Percentiles rank a stretch among this genome's conserved stretches.
Evolutionary conservation across 1,140 invertebrate species (phyloP).

Genomic region (Hylaeus anthracinus): DNA sequence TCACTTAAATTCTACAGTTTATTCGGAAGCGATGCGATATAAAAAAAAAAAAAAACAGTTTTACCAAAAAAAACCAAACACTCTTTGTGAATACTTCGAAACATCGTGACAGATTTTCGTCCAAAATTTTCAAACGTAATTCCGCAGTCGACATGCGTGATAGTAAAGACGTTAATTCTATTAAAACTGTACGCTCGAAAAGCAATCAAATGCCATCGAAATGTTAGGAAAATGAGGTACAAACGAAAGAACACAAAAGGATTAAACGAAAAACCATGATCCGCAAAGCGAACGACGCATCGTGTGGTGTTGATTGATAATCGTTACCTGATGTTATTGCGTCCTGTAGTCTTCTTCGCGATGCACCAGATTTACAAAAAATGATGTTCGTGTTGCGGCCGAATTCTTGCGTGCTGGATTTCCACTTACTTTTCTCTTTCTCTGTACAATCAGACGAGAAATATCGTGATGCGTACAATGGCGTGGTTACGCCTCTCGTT

Average conservation of each 20-base stretch:
- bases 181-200: background rate
- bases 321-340: slow-evolving; percentile 8
- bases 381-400: no score
- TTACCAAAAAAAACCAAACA: background rate
- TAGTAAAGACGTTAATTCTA: background rate
- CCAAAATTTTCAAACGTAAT: background rate
- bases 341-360: background rate
- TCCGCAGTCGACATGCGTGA: background rate
- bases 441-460: background rate
- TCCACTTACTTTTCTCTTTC: slow-evolving; percentile 8
- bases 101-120: background rate
- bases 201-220: background rate
- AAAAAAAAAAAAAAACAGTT: background rate
- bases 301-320: slow-evolving; percentile 28
- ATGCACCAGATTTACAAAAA: background rate
- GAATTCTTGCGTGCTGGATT: background rate
- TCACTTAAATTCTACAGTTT: background rate
- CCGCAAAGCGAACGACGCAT: background rate
- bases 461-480: slow-evolving; percentile 52
- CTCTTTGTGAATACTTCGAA: background rate
- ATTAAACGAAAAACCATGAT: background rate
- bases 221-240: background rate
- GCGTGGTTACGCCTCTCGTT: slow-evolving; percentile 42
- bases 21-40: background rate
- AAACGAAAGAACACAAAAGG: background rate